Conservation (phyloP, 2,888 invertebrate species). For the Troides aeacus region DNA sequence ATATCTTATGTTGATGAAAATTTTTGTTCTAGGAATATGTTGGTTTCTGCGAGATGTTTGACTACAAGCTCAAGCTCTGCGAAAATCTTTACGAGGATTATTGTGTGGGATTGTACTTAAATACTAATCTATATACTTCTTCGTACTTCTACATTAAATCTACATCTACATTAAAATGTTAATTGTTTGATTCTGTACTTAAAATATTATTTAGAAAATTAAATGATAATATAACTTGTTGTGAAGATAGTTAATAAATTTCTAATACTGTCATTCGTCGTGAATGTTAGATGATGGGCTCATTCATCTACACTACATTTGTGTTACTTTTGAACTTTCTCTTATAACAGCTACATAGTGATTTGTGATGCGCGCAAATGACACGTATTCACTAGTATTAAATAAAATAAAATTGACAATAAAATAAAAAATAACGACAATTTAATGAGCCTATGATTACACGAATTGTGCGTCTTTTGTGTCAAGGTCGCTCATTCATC, state of each 20-base stretch:
- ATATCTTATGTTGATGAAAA: too few species aligned
- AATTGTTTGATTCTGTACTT: background rate
- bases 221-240: background rate
- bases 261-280: conserved; percentile 3
- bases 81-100: too few species aligned
- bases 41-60: too few species aligned
- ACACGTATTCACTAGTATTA: background rate
- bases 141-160: too few species aligned
- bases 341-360: conserved; percentile 1
- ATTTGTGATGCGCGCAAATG: conserved; percentile 1
- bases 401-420: conserved; percentile 12
- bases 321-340: conserved; percentile 10
- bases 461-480: conserved; percentile 6
- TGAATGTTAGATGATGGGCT: conserved; percentile 7
- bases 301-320: conserved; percentile 8
- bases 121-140: too few species aligned
- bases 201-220: background rate
- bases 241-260: background rate
- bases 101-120: too few species aligned
- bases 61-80: too few species aligned
- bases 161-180: too few species aligned
- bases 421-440: conserved; percentile 17
- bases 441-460: conserved; percentile 7
- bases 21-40: too few species aligned
- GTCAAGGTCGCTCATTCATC: conserved; percentile 19